These are phyloP conservation scores for Blastomussa wellsi DNA, from an alignment of 92 coral and sea anemone genomes.

Conservation along the genomic window DNA sequence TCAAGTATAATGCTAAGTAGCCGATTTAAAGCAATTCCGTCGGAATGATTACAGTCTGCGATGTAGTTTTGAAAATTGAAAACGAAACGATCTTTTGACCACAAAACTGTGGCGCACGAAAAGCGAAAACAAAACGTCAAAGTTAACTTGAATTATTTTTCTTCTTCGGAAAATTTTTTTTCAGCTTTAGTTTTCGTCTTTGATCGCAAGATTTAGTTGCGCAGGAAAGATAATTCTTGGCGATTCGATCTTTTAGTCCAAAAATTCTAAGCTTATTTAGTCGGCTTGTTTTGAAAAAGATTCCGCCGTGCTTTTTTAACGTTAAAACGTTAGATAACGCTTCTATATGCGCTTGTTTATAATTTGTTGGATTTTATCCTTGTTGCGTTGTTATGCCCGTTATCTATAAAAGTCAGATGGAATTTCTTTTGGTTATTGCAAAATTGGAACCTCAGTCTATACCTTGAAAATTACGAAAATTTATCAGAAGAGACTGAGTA, in stretches of 20 bases:
- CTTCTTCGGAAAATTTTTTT: neutral
- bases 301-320: neutral
- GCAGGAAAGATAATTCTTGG: neutral
- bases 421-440: neutral
- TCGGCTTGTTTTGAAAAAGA: conserved; percentile 7
- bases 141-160: neutral
- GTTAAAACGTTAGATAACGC: conserved; percentile 11
- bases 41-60: neutral
- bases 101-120: conserved; percentile 21
- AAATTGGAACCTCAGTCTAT: neutral
- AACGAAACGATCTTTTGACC: conserved; percentile 9
- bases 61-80: neutral
- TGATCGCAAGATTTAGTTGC: neutral
- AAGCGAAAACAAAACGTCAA: conserved; percentile 19
- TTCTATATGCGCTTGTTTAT: conserved; percentile 3
- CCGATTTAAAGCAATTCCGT: too few relatives aligned
- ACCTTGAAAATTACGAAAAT: neutral
- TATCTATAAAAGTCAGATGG: neutral
- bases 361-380: neutral
- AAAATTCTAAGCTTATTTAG: neutral
- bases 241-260: neutral
- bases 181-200: neutral
- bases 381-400: neutral
- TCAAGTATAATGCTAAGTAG: neutral
- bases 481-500: neutral